These are phyloP conservation scores for Ostrea denselamellosa DNA, from an alignment of 1,140 invertebrate species.

Conservation along the genomic window DNA sequence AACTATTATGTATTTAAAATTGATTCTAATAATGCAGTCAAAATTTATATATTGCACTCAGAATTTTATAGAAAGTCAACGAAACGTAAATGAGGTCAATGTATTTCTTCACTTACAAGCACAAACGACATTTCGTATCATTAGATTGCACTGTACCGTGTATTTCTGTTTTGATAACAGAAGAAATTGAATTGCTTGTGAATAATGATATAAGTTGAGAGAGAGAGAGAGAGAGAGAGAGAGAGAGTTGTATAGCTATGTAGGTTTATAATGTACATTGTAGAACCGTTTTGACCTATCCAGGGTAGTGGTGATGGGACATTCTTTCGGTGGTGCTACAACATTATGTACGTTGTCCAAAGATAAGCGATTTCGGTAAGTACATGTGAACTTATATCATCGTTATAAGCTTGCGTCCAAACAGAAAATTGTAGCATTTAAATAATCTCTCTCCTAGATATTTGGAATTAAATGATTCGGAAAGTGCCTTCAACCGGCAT, in stretches of 20 bases:
- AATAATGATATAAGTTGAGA: neutral
- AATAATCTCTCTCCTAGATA: neutral
- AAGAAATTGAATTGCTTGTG: too few relatives aligned
- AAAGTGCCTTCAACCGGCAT: neutral
- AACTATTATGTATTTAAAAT: too few relatives aligned
- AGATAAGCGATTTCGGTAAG: constrained; percentile 82
- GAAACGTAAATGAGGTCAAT: too few relatives aligned
- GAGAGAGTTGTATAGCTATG: neutral
- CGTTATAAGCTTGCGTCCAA: too few relatives aligned
- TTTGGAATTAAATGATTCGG: neutral
- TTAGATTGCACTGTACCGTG: too few relatives aligned
- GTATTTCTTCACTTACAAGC: too few relatives aligned
- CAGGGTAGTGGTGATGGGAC: constrained; percentile 82
- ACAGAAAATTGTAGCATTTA: neutral
- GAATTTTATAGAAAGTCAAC: too few relatives aligned
- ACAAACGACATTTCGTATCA: too few relatives aligned
- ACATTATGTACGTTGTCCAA: constrained; percentile 81
- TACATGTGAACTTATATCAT: constrained; percentile 29
- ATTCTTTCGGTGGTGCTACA: constrained; percentile 86
- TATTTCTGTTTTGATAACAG: too few relatives aligned
- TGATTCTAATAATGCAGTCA: too few relatives aligned
- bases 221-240: constrained; percentile 35
- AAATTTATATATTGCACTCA: too few relatives aligned
- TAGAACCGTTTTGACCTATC: constrained; percentile 82
- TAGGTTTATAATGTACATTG: constrained; percentile 52